These are phyloP conservation scores for Notospermus geniculatus DNA, from an alignment of 1,140 invertebrate genomes.

Conservation along the genomic window DNA sequence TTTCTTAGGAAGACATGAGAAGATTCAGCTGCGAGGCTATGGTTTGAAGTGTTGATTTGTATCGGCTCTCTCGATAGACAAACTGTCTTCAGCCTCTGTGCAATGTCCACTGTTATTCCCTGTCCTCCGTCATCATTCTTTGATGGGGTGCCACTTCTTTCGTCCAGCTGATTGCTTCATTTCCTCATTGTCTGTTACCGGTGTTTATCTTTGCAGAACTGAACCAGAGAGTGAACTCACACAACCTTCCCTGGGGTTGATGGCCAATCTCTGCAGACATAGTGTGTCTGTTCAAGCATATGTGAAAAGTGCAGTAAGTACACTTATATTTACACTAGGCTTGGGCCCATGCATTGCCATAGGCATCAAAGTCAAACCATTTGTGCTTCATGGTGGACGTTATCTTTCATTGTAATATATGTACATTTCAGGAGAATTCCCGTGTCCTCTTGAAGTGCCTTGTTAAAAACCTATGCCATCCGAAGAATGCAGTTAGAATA, in stretches of 20 bases:
- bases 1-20: too few relatives aligned
- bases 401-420: background rate
- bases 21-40: too few relatives aligned
- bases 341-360: slow-evolving; percentile 1
- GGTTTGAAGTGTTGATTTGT: too few relatives aligned
- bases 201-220: slow-evolving; percentile 23
- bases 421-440: slow-evolving; percentile 35
- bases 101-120: too few relatives aligned
- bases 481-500: slow-evolving; percentile 35
- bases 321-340: too few relatives aligned
- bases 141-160: too few relatives aligned
- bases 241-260: slow-evolving; percentile 37
- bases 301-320: slow-evolving; percentile 43
- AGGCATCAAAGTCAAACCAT: too few relatives aligned
- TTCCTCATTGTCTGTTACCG: background rate
- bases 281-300: slow-evolving; percentile 42
- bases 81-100: too few relatives aligned
- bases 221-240: slow-evolving; percentile 30
- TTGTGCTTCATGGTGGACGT: too few relatives aligned
- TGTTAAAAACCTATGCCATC: slow-evolving; percentile 33
- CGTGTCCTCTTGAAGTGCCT: slow-evolving; percentile 33
- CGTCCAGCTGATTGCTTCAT: background rate
- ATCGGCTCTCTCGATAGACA: too few relatives aligned
- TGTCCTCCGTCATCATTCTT: too few relatives aligned
- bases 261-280: slow-evolving; percentile 48